Evolutionary conservation across 2,888 invertebrate genomes (phyloP).

Genomic region (Pseudococcus jackbeardsleyi): DNA sequence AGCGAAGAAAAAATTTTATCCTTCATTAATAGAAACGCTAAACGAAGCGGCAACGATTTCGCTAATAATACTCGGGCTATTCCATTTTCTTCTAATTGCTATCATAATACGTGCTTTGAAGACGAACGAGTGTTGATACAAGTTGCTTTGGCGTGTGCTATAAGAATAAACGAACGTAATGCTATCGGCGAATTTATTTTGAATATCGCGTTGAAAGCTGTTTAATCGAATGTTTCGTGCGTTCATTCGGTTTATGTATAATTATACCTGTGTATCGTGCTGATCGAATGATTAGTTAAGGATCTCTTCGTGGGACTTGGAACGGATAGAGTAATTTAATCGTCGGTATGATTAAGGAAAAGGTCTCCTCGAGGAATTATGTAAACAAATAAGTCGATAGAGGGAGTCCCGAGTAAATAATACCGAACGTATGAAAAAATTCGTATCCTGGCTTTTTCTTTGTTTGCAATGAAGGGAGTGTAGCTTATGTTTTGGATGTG

Average conservation of each 20-base stretch:
- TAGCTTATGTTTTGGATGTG: background rate
- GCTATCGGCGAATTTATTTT: constrained; percentile 9
- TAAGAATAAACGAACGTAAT: background rate
- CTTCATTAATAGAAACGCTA: background rate
- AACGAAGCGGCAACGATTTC: background rate
- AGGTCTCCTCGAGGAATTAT: background rate
- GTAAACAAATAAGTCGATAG: background rate
- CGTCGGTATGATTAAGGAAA: background rate
- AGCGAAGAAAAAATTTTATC: background rate
- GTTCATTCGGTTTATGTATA: background rate
- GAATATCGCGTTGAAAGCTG: background rate
- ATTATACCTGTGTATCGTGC: background rate
- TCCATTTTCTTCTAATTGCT: constrained; percentile 40
- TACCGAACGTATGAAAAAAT: too few species aligned
- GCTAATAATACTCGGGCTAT: constrained; percentile 22
- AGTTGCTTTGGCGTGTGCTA: background rate
- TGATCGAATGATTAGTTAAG: background rate
- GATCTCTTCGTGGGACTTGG: background rate
- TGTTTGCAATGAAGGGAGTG: background rate
- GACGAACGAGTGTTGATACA: background rate
- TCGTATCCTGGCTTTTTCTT: background rate
- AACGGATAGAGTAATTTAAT: background rate
- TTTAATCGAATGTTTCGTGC: background rate
- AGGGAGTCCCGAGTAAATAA: too few species aligned
- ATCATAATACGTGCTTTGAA: constrained; percentile 38